Evolutionary conservation across 23 tunicate genomes (phyloP).

Genomic region (Styela clava): DNA sequence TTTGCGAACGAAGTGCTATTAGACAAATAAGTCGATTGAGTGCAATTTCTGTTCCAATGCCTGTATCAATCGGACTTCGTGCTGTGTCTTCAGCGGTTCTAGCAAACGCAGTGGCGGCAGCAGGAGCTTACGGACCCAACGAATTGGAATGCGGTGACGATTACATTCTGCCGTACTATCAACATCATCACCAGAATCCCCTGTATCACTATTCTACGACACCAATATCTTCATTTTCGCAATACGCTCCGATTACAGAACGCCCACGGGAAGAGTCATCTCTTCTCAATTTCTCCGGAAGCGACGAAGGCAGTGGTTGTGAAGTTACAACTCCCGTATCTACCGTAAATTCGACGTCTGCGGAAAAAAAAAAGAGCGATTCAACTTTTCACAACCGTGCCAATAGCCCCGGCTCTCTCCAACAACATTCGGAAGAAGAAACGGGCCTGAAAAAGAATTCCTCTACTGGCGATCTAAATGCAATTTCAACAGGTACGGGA

Average conservation of each 20-base stretch:
- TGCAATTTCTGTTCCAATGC: constrained; percentile 7
- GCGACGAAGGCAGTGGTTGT: not conserved
- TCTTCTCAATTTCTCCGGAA: not conserved
- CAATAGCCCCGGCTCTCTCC: not conserved
- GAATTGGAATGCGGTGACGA: constrained; percentile 17
- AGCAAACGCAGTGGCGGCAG: constrained; percentile 35
- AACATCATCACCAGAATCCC: constrained; percentile 8
- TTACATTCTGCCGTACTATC: constrained; percentile 16
- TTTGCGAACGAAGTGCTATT: too few species aligned
- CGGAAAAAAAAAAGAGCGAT: not conserved
- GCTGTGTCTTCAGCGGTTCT: constrained; percentile 22
- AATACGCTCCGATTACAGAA: not conserved
- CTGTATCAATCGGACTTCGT: constrained; percentile 27
- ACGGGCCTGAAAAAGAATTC: not conserved
- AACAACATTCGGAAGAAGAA: not conserved
- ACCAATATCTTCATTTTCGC: not conserved
- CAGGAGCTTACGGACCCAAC: not conserved
- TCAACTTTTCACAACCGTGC: not conserved
- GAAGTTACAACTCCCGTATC: not conserved
- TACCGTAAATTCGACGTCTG: not conserved
- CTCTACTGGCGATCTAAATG: not conserved
- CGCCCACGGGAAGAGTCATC: not conserved
- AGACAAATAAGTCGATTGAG: not conserved
- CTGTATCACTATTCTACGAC: not conserved
- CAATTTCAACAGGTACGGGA: not conserved